A percentile compares a stretch with the other conserved stretches of the same genome.
phyloP scores from a whole-genome alignment of 2,113 vertebrate genomes.

The Onychostruthus taczanowskii region DNA sequence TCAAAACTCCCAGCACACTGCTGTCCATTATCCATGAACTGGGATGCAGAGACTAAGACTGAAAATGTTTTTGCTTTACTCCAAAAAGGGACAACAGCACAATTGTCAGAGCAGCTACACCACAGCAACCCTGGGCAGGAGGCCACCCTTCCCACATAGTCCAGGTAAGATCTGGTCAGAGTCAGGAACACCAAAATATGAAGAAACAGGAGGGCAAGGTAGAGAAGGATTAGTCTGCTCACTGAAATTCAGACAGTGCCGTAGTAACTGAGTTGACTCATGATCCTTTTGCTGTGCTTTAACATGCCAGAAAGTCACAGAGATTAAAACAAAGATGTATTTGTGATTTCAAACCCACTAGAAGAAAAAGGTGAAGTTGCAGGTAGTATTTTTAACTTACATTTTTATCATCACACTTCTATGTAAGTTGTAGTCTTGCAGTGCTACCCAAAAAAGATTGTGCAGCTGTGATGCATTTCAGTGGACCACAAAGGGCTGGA shows the following conservation, averaged over 20 bases:
- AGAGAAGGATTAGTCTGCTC: not conserved
- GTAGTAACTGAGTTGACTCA: not conserved
- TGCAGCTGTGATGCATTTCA: not conserved
- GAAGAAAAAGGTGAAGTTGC: not conserved
- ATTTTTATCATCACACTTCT: not conserved
- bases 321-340: not conserved
- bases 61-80: not conserved
- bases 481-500: not conserved
- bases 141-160: not conserved
- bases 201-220: not conserved
- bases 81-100: not conserved
- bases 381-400: not conserved
- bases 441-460: not conserved
- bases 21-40: not conserved
- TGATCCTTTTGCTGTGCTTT: not conserved
- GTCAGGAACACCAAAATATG: not conserved
- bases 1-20: not conserved
- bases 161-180: not conserved
- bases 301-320: rapidly evolving
- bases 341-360: not conserved
- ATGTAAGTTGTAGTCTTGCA: not conserved
- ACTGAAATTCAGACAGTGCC: not conserved
- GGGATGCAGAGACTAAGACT: not conserved
- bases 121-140: not conserved
- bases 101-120: not conserved